phyloP scores from a whole-genome alignment of 2,113 vertebrate genomes.

The Ammospiza caudacuta region DNA sequence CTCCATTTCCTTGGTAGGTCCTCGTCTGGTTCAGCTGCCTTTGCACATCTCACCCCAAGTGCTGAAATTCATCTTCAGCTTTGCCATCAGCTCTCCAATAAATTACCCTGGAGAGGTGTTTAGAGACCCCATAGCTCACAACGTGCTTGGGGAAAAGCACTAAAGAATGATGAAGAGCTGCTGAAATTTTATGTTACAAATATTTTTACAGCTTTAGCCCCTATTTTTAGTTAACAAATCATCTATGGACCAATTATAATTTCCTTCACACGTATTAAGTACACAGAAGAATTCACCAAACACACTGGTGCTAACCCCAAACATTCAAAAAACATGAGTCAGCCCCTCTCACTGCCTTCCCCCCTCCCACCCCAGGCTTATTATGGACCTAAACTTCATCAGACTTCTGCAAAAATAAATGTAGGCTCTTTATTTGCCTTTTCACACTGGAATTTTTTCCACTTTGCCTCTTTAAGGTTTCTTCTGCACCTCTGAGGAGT shows the following conservation, averaged over 20 bases:
- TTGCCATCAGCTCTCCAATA: slow-evolving; percentile 38
- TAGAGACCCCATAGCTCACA: slow-evolving; percentile 20
- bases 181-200: slow-evolving; percentile 60
- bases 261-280: slow-evolving; percentile 67
- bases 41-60: not conserved
- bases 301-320: slow-evolving; percentile 58
- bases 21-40: not conserved
- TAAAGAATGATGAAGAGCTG: slow-evolving; percentile 63
- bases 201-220: slow-evolving; percentile 70
- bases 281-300: slow-evolving; percentile 53
- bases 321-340: slow-evolving; percentile 65
- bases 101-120: slow-evolving; percentile 34
- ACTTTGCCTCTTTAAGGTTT: not conserved
- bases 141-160: slow-evolving; percentile 13
- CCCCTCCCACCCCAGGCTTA: not conserved
- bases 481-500: not conserved
- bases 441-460: not conserved
- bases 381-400: slow-evolving; percentile 33
- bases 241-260: slow-evolving; percentile 69
- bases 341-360: slow-evolving; percentile 16
- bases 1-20: not conserved
- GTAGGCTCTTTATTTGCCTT: not conserved
- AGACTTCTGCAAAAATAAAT: slow-evolving; percentile 31
- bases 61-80: slow-evolving; percentile 53
- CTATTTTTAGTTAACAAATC: slow-evolving; percentile 69